Percentiles rank a stretch among this genome's conserved stretches.
These are phyloP conservation scores for Tamias sibiricus DNA, from an alignment of 2,113 vertebrate species.

Conservation along the genomic window DNA sequence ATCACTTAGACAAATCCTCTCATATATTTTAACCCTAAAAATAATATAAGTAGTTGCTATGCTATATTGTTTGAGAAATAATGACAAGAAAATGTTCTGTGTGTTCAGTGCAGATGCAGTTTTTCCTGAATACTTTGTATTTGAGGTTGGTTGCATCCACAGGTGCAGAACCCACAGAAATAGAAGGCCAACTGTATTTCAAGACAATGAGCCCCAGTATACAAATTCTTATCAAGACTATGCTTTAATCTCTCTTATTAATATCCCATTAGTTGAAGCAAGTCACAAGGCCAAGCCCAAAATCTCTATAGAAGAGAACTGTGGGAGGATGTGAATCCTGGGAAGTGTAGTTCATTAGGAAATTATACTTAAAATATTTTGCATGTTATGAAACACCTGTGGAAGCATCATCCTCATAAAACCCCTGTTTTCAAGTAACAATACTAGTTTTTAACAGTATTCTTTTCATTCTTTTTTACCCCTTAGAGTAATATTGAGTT, in stretches of 20 bases:
- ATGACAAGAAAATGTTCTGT: background rate
- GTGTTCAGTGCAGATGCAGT: background rate
- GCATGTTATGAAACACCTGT: background rate
- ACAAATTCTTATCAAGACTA: background rate
- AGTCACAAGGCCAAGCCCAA: background rate
- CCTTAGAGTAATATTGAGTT: background rate
- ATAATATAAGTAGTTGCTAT: background rate
- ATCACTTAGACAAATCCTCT: background rate
- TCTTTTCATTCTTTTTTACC: background rate
- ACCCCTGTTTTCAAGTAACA: background rate
- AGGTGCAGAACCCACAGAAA: background rate
- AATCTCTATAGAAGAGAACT: background rate
- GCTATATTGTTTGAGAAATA: background rate
- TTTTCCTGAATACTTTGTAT: background rate
- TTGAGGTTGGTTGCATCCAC: background rate
- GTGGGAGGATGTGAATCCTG: background rate
- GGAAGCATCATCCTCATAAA: background rate
- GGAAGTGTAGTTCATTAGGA: background rate
- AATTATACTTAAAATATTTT: background rate
- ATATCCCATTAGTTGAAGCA: background rate
- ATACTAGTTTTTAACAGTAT: background rate
- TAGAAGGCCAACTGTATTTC: background rate
- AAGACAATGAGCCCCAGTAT: background rate
- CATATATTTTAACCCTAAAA: background rate
- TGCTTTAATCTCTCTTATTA: conserved; percentile 5